These are phyloP conservation scores for Euthynnus affinis DNA, from an alignment of 2,797 vertebrate genomes.

Conservation along the genomic window DNA sequence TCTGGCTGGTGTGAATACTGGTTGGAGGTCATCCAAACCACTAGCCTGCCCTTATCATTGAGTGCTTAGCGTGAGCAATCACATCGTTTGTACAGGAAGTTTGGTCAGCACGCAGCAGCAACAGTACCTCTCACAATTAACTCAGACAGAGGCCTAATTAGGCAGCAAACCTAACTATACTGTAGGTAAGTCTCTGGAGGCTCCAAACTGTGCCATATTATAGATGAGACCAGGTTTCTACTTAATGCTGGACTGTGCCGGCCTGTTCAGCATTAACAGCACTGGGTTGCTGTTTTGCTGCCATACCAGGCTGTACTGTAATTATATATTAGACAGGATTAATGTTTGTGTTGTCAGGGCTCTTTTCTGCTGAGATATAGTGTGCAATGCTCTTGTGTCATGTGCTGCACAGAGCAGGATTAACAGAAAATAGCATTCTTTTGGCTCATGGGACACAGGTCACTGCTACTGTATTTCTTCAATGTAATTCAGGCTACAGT, in stretches of 20 bases:
- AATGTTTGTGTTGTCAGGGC: slow-evolving; percentile 26
- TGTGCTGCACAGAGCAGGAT: slow-evolving; percentile 25
- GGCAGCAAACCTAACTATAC: slow-evolving; percentile 34
- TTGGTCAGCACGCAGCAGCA: slow-evolving; percentile 48
- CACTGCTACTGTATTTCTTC: slow-evolving; percentile 3
- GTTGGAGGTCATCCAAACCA: slow-evolving; percentile 64
- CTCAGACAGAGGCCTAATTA: slow-evolving; percentile 62
- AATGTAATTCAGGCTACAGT: background rate
- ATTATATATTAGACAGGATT: slow-evolving; percentile 18
- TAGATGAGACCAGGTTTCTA: slow-evolving; percentile 28
- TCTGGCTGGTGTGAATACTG: slow-evolving; percentile 54
- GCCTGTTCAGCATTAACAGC: slow-evolving; percentile 10
- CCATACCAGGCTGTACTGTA: slow-evolving; percentile 8
- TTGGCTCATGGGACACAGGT: background rate
- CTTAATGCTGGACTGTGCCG: slow-evolving; percentile 21
- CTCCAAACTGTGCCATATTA: slow-evolving; percentile 17
- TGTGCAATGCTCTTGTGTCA: slow-evolving; percentile 13
- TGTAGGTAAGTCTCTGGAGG: slow-evolving; percentile 37
- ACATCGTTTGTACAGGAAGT: slow-evolving; percentile 58
- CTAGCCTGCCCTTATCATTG: slow-evolving; percentile 66
- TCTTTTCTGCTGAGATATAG: slow-evolving; percentile 35
- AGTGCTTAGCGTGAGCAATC: slow-evolving; percentile 59
- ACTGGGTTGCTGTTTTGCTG: slow-evolving; percentile 26
- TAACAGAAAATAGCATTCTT: slow-evolving; percentile 5
- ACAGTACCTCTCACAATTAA: slow-evolving; percentile 55